Evolutionary conservation across 1,140 invertebrate species (phyloP), one percentile per base, ranked within the genome.

Genomic region (Subanguina moxae): DNA sequence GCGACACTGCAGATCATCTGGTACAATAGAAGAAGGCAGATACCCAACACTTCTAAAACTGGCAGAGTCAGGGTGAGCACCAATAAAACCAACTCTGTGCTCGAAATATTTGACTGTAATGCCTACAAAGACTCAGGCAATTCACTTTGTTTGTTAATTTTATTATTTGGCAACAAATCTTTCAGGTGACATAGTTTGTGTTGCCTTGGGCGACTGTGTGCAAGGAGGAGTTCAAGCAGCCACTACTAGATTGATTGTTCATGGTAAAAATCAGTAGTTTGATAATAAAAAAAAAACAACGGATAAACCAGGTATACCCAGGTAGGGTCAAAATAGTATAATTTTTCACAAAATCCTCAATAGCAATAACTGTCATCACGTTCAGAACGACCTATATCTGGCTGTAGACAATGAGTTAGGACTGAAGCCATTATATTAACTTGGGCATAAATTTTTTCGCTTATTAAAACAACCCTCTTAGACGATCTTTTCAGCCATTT

Each of bases 31-130:
- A 19, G 48, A 8, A 19, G 48, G 8, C 48, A 52, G 17, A 52
- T 52, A 7, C 48, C 48, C 3, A 52, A 3, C 48, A 52, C 23
- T 25, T 52, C 48, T 21, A 52, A 52, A 15, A 52, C 48, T 7
- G 48, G 48, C 8, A 19, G 48, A 52, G 17, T 52, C 23, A 19
- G 48, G 15, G 3, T 52, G n/a, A 52, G n/a, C n/a, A 52, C 48
- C 23, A 25, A 21, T 15, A 1, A 25, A 21, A 25, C n/a, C n/a
- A 25, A 15, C 23, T 52, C 48, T 52, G 17, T 7, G 48, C n/a
- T 52, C 3, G 48, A 52, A 52, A 52, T 52, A 52, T 52, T 52
- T 15, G 48, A 52, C 48, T 52, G 48, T 25, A 15, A 52, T 52
- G n/a, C 48, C 17, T 52, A 21, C 23, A 52, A 52, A 15, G 48